Conservation (phyloP, 2,113 vertebrate genomes). For the Grallaria varia region DNA sequence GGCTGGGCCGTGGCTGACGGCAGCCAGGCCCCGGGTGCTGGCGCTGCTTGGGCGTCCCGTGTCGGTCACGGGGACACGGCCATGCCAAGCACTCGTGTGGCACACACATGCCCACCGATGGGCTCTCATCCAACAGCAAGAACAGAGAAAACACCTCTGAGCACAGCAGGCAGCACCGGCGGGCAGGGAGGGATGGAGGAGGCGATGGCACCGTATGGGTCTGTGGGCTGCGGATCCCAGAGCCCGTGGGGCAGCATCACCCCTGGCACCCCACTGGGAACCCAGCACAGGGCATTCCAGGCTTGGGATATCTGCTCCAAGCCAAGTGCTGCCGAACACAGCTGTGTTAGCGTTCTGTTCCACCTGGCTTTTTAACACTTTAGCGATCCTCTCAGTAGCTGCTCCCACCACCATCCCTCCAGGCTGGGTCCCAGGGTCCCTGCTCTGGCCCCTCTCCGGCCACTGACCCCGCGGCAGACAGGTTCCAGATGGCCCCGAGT, state of each 20-base stretch:
- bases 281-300: background rate
- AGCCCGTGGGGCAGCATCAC: background rate
- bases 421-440: background rate
- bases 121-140: background rate
- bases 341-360: background rate
- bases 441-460: background rate
- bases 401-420: background rate
- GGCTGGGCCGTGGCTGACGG: background rate
- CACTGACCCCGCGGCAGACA: background rate
- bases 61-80: background rate
- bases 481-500: background rate
- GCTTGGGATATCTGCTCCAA: background rate
- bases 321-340: background rate
- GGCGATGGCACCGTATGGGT: background rate
- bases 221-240: rapidly evolving
- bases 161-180: background rate
- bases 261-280: background rate
- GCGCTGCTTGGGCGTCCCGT: background rate
- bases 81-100: background rate
- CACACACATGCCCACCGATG: background rate
- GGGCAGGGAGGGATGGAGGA: background rate
- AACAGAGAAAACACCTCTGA: background rate
- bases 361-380: background rate
- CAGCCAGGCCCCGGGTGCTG: background rate
- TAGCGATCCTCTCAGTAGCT: background rate